These are phyloP conservation scores for Helostoma temminkii DNA, from an alignment of 2,797 vertebrate genomes.

Conservation along the genomic window DNA sequence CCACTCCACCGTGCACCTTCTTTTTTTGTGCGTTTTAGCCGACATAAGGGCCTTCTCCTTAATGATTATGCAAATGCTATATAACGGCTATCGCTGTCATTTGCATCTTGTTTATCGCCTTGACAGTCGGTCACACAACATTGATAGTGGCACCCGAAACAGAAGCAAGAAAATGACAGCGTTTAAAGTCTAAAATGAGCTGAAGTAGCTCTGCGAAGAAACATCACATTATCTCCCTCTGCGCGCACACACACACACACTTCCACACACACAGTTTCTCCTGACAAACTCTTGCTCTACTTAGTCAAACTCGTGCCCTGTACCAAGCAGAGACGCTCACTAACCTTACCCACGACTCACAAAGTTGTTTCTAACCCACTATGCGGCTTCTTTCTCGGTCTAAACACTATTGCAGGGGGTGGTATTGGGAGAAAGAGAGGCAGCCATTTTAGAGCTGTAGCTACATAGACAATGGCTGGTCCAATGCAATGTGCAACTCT, in stretches of 20 bases:
- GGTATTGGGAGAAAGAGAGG: constrained; percentile 87
- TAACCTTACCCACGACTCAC: constrained; percentile 19
- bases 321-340: constrained; percentile 56
- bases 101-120: constrained; percentile 66
- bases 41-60: constrained; percentile 27
- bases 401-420: constrained; percentile 77
- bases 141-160: constrained; percentile 37
- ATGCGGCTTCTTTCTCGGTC: constrained; percentile 52
- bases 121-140: constrained; percentile 67
- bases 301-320: constrained; percentile 73
- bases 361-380: constrained; percentile 50
- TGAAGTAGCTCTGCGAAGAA: constrained; percentile 62
- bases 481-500: constrained; percentile 80
- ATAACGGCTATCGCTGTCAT: constrained; percentile 66
- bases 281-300: constrained; percentile 76
- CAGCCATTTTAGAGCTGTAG: constrained; percentile 94
- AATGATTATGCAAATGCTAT: constrained; percentile 75
- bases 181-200: constrained; percentile 51
- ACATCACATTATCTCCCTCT: constrained; percentile 64
- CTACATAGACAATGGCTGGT: constrained; percentile 92
- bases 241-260: constrained; percentile 29
- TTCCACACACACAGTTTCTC: constrained; percentile 53
- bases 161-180: no score
- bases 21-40: constrained; percentile 5
- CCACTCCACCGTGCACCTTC: constrained; percentile 2